Percentiles rank a stretch among this genome's conserved stretches.
These are phyloP conservation scores for Ericerus pela DNA, from an alignment of 1,140 invertebrate species.

Conservation along the genomic window DNA sequence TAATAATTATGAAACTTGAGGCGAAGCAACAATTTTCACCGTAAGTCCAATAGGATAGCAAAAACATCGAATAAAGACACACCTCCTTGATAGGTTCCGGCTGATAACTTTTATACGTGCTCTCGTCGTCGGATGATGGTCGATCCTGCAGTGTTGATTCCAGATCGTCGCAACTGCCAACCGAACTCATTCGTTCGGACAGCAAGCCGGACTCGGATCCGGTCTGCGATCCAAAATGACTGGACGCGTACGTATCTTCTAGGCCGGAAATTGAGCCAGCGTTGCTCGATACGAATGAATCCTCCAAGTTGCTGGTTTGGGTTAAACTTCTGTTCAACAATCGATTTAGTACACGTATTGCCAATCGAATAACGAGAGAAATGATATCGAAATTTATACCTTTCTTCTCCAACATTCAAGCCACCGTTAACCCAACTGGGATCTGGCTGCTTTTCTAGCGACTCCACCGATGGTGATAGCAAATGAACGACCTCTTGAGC, in stretches of 20 bases:
- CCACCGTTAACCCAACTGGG: background rate
- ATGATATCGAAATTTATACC: too few relatives aligned
- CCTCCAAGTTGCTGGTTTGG: slow-evolving; percentile 14
- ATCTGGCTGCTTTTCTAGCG: background rate
- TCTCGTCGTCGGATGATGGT: slow-evolving; percentile 25
- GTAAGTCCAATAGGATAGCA: too few relatives aligned
- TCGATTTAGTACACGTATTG: too few relatives aligned
- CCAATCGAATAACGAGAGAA: too few relatives aligned
- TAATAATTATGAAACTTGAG: background rate
- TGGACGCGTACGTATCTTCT: slow-evolving; percentile 32
- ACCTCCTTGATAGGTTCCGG: slow-evolving; percentile 23
- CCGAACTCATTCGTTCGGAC: slow-evolving; percentile 12
- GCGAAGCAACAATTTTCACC: too few relatives aligned
- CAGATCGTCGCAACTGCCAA: slow-evolving; percentile 31
- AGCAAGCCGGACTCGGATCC: slow-evolving; percentile 34
- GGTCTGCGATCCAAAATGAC: slow-evolving; percentile 34
- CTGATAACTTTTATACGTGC: slow-evolving; percentile 20
- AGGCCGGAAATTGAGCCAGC: slow-evolving; percentile 16
- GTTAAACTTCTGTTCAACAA: background rate
- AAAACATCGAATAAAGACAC: too few relatives aligned
- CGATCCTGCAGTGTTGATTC: slow-evolving; percentile 30
- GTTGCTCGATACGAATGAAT: slow-evolving; percentile 6
- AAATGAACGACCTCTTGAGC: slow-evolving; percentile 67
- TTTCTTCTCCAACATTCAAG: too few relatives aligned
- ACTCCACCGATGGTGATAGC: slow-evolving; percentile 38